Evolutionary conservation across 1,140 invertebrate genomes (phyloP).

Genomic region (Drosophila parvula): DNA sequence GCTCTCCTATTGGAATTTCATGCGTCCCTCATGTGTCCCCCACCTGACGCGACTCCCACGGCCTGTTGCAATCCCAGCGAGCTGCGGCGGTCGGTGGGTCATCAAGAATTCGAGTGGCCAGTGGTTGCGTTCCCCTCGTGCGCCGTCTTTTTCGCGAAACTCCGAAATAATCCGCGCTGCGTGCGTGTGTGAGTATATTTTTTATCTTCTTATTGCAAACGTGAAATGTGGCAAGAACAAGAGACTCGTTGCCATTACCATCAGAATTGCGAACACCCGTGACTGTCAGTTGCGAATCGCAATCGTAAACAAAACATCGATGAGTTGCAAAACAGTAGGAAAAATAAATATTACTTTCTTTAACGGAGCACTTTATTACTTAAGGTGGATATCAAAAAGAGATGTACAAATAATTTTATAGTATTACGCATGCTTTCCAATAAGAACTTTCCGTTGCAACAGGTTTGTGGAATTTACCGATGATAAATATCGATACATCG

Average conservation of each 20-base stretch:
- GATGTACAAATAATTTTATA: neutral
- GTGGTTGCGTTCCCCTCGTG: constrained; percentile 44
- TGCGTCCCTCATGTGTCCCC: constrained; percentile 28
- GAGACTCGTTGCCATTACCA: constrained; percentile 8
- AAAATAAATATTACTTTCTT: neutral
- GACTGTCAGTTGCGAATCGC: constrained; percentile 19
- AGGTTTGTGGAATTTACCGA: neutral
- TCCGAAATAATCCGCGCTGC: constrained; percentile 59
- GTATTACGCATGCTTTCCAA: neutral
- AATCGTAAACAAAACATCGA: constrained; percentile 30
- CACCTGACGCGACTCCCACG: constrained; percentile 13
- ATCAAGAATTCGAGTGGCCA: constrained; percentile 17
- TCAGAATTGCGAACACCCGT: constrained; percentile 6
- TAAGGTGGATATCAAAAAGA: neutral
- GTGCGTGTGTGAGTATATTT: constrained; percentile 58
- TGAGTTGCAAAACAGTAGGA: neutral
- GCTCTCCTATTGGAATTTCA: constrained; percentile 68
- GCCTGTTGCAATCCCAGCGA: constrained; percentile 19
- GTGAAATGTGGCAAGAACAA: constrained; percentile 60
- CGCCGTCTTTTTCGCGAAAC: constrained; percentile 49
- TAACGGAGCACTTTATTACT: neutral
- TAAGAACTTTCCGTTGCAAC: neutral
- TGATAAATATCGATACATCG: neutral
- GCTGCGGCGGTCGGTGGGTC: constrained; percentile 5
- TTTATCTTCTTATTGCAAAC: constrained; percentile 46